Evolutionary conservation across 1,140 invertebrate species (phyloP).

Genomic region (Latrodectus geometricus): DNA sequence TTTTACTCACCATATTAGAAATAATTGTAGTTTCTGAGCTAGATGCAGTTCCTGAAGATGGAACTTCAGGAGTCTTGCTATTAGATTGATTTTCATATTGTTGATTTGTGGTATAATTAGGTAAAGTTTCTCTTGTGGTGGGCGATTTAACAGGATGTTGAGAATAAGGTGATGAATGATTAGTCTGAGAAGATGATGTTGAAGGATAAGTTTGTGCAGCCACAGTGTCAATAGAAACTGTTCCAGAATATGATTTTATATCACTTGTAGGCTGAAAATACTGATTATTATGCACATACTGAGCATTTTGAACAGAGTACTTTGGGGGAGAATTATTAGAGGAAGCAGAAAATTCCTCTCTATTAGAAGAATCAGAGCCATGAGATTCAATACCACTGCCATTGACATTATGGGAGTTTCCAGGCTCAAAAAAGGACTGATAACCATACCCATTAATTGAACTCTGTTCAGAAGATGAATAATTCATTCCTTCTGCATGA

Average conservation of each 20-base stretch:
- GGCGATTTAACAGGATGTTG: slow-evolving; percentile 7
- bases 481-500: slow-evolving; percentile 11
- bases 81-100: slow-evolving; percentile 1
- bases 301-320: slow-evolving; percentile 27
- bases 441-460: slow-evolving; percentile 37
- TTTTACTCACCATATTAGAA: slow-evolving; percentile 17
- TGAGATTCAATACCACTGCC: slow-evolving; percentile 18
- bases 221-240: background rate
- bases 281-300: slow-evolving; percentile 22
- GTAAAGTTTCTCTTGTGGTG: background rate
- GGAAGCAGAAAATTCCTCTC: slow-evolving; percentile 15
- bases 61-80: slow-evolving; percentile 1
- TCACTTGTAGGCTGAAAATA: slow-evolving; percentile 27
- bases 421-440: slow-evolving; percentile 18
- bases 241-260: slow-evolving; percentile 1
- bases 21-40: slow-evolving; percentile 6
- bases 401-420: slow-evolving; percentile 17
- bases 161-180: slow-evolving; percentile 26
- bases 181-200: slow-evolving; percentile 28
- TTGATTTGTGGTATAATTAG: slow-evolving; percentile 1
- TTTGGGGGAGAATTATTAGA: slow-evolving; percentile 13
- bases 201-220: slow-evolving; percentile 7
- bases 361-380: slow-evolving; percentile 4
- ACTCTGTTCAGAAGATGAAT: slow-evolving; percentile 7
- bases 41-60: slow-evolving; percentile 4